Evolutionary conservation across 2,888 invertebrate genomes (phyloP), one percentile per base, ranked within the genome.

Genomic region (Napeogenes sylphis): DNA sequence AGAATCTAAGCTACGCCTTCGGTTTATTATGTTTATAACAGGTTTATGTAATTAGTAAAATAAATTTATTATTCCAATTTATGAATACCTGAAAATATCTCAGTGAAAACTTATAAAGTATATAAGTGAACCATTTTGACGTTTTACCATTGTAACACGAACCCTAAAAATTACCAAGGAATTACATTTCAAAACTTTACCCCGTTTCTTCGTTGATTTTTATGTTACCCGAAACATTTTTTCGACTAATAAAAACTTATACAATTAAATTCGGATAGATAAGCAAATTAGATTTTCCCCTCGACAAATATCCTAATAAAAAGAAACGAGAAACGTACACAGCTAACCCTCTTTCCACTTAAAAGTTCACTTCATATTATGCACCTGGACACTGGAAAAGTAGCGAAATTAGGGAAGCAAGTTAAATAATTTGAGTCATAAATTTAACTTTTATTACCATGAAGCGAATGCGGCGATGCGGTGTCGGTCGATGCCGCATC

Each of bases 371-470:
- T 85, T 82, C 80, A 83, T 85, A 82, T 78, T 76, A 83, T 84
- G 83, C 86, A 87, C 87, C 87, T 88, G 88, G 84, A 80, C 83
- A 79, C 77, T 74, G 79, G 80, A 77, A 79, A 82, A 83, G 78
- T 78, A 78, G 77, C 74, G 75, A 80, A 84, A 85, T 85, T 83
- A 82, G 82, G 82, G 79, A 80, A 80, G 82, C 80, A 80, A 85
- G 78, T 82, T 80, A 84, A 89, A 89, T 89, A 87, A 89, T 88
- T 89, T 79, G 73, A 74, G 77, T 74, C 83, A 85, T 90, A 90
- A 90, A 90, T 89, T 87, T 84, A 86, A 87, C 81, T 89, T 90
- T 88, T 87, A 88, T 87, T 84, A 83, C 84, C 77, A 71, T 73
- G 73, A 73, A 77, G 77, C 77, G 76, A 76, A 77, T 72, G 75